Base-by-base conservation (phyloP, 64 coral and sea anemone species). In the Exaiptasia diaphana region DNA sequence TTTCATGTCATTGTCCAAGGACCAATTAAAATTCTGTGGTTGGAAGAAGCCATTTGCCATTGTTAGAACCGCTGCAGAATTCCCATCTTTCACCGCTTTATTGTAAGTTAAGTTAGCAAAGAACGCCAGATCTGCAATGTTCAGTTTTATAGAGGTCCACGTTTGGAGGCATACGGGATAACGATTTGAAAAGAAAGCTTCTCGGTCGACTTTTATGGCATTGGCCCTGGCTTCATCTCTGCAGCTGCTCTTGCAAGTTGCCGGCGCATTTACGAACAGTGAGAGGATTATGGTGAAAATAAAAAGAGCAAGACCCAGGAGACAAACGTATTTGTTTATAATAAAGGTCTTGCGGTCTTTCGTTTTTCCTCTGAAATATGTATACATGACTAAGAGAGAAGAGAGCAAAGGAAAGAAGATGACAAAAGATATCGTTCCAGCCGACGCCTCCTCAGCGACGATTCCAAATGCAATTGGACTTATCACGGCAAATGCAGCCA, bases 41-140 rank as follows among this genome's bases (percentile, higher is more conserved):
- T 18, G 22, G 38, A 65, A 65, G 31, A 38, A 65, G 2, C 9
- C 31, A 65, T 65, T 18, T 5, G 30, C 61, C 32, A 65, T 28
- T 20, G 32, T n/a, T 8, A 20, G 31, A 18, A 65, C 17, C 21
- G 30, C 61, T 36, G 61, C 38, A 1, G 61, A 37, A 65, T 65
- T 65, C 2, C 1, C 32, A 3, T 65, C 21, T 1, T 20, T 3
- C 4, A 65, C 12, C 1, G 32, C 30, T 65, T 27, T 45, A 21
- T 83, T 75, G 63, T 91, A 91, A 14, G 73, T 35, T 8, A 79
- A 45, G 29, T 67, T 68, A 3, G 88, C 74, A 13, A 91, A 35
- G 41, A 85, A 85, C 8, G 88, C 81, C 4, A 91, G 29, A 43
- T 91, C 88, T 43, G 81, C 88, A 7, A 91, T 48, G 56, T 85